These are phyloP conservation scores for Rhinolophus sinicus DNA, from an alignment of 2,113 vertebrate species.

Conservation along the genomic window DNA sequence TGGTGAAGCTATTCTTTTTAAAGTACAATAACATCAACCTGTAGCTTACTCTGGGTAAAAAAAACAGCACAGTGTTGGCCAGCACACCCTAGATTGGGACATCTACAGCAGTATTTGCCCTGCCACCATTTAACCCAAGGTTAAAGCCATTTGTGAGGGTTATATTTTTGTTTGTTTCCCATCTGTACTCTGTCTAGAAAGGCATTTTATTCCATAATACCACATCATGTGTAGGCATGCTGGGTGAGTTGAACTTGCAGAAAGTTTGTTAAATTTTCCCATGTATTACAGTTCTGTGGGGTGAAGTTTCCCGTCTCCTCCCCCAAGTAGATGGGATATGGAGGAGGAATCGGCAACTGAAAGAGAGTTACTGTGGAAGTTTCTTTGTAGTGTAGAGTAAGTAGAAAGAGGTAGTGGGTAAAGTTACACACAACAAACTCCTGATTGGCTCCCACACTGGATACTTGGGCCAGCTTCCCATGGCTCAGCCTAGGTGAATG, in stretches of 20 bases:
- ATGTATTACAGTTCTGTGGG: neutral
- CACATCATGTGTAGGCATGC: neutral
- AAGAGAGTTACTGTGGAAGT: neutral
- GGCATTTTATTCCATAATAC: neutral
- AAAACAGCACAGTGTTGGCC: too few relatives aligned
- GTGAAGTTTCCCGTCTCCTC: neutral
- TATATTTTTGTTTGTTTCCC: too few relatives aligned
- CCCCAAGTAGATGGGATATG: neutral
- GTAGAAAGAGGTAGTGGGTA: neutral
- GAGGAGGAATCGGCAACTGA: neutral
- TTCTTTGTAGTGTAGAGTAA: neutral
- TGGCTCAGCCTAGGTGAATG: neutral
- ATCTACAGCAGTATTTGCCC: too few relatives aligned
- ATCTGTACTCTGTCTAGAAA: neutral
- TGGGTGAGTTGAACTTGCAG: neutral
- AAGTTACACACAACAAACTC: too few relatives aligned
- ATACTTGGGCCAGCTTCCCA: accelerated
- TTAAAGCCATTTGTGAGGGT: neutral
- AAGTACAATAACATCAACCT: too few relatives aligned
- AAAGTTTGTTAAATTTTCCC: too few relatives aligned
- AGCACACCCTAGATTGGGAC: neutral
- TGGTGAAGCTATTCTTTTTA: neutral
- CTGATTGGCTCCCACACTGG: accelerated
- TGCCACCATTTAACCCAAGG: neutral
- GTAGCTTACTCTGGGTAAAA: too few relatives aligned